phyloP scores from a whole-genome alignment of 2,797 vertebrate species.

The Fundulus diaphanus region DNA sequence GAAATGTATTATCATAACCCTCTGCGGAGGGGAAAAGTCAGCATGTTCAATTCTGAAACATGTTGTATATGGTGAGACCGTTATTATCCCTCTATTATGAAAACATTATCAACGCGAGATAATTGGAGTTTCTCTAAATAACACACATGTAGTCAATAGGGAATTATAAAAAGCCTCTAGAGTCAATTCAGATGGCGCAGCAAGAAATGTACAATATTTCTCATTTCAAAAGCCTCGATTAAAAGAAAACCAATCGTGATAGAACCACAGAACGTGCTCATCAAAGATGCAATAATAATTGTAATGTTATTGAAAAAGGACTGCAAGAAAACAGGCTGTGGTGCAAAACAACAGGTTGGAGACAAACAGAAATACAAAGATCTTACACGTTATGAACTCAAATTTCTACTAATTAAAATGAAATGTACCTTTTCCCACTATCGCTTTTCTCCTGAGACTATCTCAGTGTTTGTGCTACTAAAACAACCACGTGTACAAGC shows the following conservation, averaged over 20 bases:
- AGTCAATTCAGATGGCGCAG: neutral
- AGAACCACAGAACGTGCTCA: neutral
- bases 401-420: neutral
- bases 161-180: neutral
- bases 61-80: constrained; percentile 15
- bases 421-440: neutral
- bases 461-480: neutral
- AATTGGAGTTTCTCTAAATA: constrained; percentile 11
- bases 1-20: neutral
- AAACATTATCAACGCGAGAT: constrained; percentile 9
- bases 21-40: neutral
- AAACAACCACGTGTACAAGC: neutral
- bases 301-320: neutral
- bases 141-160: neutral
- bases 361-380: neutral
- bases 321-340: neutral
- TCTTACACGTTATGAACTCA: neutral
- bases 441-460: neutral
- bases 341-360: neutral
- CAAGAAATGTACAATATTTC: neutral
- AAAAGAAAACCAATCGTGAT: neutral
- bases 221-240: neutral
- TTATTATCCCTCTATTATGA: constrained; percentile 21
- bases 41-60: constrained; percentile 40
- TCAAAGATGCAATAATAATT: neutral